Base-by-base conservation (phyloP, 2,797 vertebrate genomes). In the Graptemys geographica region DNA sequence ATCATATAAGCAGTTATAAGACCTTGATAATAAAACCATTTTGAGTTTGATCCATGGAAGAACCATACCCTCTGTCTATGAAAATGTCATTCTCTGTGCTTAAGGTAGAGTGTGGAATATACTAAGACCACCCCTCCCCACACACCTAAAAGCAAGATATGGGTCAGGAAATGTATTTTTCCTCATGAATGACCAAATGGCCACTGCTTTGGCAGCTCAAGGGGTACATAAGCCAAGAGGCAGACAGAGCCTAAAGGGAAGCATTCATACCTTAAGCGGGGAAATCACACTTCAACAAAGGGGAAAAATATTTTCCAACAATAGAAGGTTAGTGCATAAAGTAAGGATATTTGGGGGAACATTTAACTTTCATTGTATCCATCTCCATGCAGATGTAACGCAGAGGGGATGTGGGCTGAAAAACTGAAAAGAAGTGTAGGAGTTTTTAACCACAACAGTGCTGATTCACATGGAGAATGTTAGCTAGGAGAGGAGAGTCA, bases 101-200 rank as follows among this genome's bases (percentile, higher is more conserved):
- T 96, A 93, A 97, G 90, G 69, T 96, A 97, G 86, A 95, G 27
- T 94, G 69, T 92, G 97, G 90, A 97, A 96, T 94, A 83, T 96
- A 96, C 94, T 95, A 52, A 81, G 52, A 90, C 83, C 87, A 93
- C 83, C 72, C 90, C 74, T 90, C 95, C 92, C 94, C 94, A 83
- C 72, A 76, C 90, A 90, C 93, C 84, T 72, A 53, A 89, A 86
- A 91, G 92, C 93, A 92, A 97, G 96, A 96, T 95, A 96, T 95
- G 90, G 96, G 96, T 97, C 97, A 97, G 94, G 93, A 97, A 98
- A 96, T 95, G 95, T 90, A 93, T 96, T 97, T 98, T 98, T 97
- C 91, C 95, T 83, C 94, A 83, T 82, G 88, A 98, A 95, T 96
- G 96, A 96, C 94, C 97, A 97, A 97, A 96, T 96, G 93, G 96